Evolutionary conservation across 2,797 vertebrate species (phyloP).

Genomic region (Oreonectes daqikongensis): DNA sequence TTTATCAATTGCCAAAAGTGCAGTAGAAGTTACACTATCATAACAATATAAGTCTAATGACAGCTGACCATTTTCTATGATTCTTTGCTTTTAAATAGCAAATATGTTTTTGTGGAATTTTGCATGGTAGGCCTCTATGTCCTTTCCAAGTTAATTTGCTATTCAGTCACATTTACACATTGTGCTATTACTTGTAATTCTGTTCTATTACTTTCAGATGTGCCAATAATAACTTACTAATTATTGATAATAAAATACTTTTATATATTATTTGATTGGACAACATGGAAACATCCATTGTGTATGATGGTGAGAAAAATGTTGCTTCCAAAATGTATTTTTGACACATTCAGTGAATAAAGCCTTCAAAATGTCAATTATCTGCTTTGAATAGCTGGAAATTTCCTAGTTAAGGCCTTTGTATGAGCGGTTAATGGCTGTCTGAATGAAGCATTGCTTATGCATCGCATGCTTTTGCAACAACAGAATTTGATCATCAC

Average conservation of each 20-base stretch:
- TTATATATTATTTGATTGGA: background rate
- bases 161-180: too few relatives aligned
- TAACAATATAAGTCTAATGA: background rate
- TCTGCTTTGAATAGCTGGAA: background rate
- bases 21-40: background rate
- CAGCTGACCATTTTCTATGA: background rate
- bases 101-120: background rate
- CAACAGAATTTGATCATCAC: background rate
- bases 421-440: background rate
- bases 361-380: background rate
- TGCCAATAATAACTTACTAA: too few relatives aligned
- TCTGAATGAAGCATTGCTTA: background rate
- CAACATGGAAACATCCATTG: background rate
- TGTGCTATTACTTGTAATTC: too few relatives aligned
- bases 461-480: background rate
- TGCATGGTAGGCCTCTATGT: too few relatives aligned
- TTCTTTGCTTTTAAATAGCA: background rate
- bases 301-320: background rate
- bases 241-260: too few relatives aligned
- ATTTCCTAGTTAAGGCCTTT: background rate
- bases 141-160: too few relatives aligned
- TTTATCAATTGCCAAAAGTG: background rate
- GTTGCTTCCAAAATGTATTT: too few relatives aligned
- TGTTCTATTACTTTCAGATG: background rate
- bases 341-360: too few relatives aligned